Evolutionary conservation across 2,797 vertebrate genomes (phyloP).

Genomic region (Alectoris magna): DNA sequence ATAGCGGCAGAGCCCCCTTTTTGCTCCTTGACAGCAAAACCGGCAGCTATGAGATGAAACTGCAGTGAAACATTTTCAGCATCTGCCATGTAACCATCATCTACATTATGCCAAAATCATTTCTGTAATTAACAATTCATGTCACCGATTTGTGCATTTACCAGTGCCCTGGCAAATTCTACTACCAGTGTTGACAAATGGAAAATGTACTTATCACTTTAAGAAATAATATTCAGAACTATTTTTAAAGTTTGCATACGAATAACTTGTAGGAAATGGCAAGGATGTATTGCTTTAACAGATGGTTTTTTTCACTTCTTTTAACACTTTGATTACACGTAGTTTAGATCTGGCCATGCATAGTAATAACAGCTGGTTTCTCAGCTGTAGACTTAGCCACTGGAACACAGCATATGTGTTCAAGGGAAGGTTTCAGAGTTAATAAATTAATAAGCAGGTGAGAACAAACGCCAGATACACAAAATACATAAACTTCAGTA

Average conservation of each 20-base stretch:
- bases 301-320: neutral
- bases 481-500: neutral
- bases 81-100: neutral
- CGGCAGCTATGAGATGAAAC: neutral
- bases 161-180: neutral
- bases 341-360: neutral
- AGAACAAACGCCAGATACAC: neutral
- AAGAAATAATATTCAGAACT: neutral
- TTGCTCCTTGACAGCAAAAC: neutral
- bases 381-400: neutral
- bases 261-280: neutral
- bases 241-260: neutral
- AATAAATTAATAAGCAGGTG: neutral
- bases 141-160: neutral
- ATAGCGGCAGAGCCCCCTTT: neutral
- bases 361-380: neutral
- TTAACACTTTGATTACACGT: neutral
- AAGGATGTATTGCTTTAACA: neutral
- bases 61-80: neutral
- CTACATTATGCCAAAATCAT: neutral
- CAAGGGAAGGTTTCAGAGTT: neutral
- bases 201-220: neutral
- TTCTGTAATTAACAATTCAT: neutral
- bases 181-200: neutral
- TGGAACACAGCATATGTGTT: neutral